Percentiles rank a stretch among this genome's conserved stretches.
phyloP scores from a whole-genome alignment of 2,888 invertebrate genomes.

The Cheilosia impressa region DNA sequence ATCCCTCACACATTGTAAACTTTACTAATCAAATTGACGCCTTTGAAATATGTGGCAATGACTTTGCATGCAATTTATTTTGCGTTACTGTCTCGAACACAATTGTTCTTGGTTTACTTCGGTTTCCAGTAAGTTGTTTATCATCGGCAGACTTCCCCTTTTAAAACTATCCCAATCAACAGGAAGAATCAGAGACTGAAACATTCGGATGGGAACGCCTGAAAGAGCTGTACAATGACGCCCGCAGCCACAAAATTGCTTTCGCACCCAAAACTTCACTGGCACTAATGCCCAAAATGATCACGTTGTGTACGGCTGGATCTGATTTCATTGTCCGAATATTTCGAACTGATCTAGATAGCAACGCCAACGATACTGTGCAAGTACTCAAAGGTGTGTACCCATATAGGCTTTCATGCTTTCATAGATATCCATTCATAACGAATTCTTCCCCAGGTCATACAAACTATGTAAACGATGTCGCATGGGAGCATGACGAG shows the following conservation, averaged over 20 bases:
- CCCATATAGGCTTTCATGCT: neutral
- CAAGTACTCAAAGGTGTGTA: constrained; percentile 83
- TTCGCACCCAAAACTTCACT: constrained; percentile 87
- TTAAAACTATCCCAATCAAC: constrained; percentile 9
- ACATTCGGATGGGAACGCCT: constrained; percentile 85
- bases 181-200: constrained; percentile 85
- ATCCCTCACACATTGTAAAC: constrained; percentile 84
- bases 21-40: constrained; percentile 85
- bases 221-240: constrained; percentile 85
- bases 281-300: constrained; percentile 85
- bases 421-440: neutral
- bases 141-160: neutral
- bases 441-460: constrained; percentile 84
- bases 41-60: constrained; percentile 87
- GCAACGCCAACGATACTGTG: constrained; percentile 81
- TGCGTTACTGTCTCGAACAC: constrained; percentile 86
- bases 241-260: constrained; percentile 85
- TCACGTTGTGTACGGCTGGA: constrained; percentile 84
- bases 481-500: constrained; percentile 89
- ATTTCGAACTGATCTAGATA: constrained; percentile 85
- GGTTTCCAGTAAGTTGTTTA: constrained; percentile 85
- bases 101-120: constrained; percentile 85
- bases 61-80: constrained; percentile 87
- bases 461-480: constrained; percentile 88
- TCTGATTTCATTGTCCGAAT: constrained; percentile 85